A percentile compares a stretch with the other conserved stretches of the same genome.
Evolutionary conservation across 2,888 invertebrate genomes (phyloP).

Genomic region (Lymantria dispar): DNA sequence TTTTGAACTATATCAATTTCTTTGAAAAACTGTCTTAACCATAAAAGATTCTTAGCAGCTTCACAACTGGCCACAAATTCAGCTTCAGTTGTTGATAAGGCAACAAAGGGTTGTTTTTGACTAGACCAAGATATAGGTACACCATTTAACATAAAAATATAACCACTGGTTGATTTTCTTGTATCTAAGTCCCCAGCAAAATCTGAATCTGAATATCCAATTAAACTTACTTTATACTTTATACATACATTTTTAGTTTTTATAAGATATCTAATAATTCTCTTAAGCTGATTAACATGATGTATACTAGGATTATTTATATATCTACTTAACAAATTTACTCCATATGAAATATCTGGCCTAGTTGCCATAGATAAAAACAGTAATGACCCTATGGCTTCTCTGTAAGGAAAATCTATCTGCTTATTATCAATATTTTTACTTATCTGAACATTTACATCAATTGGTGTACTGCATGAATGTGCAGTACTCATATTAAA

Average conservation of each 20-base stretch:
- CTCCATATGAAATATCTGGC: conserved; percentile 7
- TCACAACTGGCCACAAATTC: conserved; percentile 2
- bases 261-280: conserved; percentile 27
- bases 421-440: conserved; percentile 11
- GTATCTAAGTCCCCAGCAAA: conserved; percentile 5
- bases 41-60: conserved; percentile 1
- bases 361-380: conserved; percentile 1
- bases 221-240: no score
- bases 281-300: conserved; percentile 27
- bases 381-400: conserved; percentile 1
- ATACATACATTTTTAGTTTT: conserved; percentile 28
- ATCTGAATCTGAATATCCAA: conserved; percentile 31
- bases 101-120: background rate
- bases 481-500: background rate
- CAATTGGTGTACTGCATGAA: background rate
- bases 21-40: background rate
- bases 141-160: conserved; percentile 3
- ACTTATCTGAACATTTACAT: background rate
- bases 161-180: conserved; percentile 3
- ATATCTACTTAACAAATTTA: conserved; percentile 8
- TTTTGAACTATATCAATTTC: background rate
- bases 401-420: conserved; percentile 14
- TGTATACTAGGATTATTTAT: background rate
- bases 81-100: background rate
- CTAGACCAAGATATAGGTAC: background rate